Evolutionary conservation across 2,797 vertebrate genomes (phyloP).

Genomic region (Craterocephalus amniculus): DNA sequence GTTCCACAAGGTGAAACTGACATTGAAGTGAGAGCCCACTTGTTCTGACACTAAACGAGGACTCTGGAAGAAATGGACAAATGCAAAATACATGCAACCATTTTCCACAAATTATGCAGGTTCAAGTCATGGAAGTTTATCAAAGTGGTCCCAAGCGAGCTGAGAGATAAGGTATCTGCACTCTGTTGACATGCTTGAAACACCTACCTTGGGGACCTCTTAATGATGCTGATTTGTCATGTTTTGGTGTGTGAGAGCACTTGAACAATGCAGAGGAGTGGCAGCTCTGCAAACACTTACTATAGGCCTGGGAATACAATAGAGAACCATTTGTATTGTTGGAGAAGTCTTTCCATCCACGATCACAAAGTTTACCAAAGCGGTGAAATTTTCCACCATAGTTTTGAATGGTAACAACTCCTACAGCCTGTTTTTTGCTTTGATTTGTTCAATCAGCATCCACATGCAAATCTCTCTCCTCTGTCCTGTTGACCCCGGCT

Average conservation of each 20-base stretch:
- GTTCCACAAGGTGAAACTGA: not conserved
- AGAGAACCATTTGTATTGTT: not conserved
- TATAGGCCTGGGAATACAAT: conserved; percentile 6
- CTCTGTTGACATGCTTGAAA: not conserved
- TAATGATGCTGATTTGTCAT: too few relatives aligned
- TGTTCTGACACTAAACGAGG: not conserved
- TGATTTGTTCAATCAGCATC: not conserved
- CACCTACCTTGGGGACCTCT: not conserved
- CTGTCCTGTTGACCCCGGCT: not conserved
- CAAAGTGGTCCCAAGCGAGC: not conserved
- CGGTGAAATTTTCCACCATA: conserved; percentile 7
- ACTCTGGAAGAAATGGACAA: not conserved
- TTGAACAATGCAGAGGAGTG: not conserved
- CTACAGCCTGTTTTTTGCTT: not conserved
- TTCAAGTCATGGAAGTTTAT: not conserved
- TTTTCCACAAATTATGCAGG: not conserved
- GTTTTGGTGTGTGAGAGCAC: too few relatives aligned
- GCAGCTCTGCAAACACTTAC: not conserved
- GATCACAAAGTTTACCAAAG: conserved; percentile 5
- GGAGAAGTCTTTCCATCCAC: not conserved
- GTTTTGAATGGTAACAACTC: not conserved
- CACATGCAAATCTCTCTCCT: not conserved
- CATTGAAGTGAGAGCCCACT: not conserved
- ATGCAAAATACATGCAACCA: not conserved
- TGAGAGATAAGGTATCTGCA: not conserved